Percentiles rank a stretch among this genome's conserved stretches.
Evolutionary conservation across 2,113 vertebrate species (phyloP).

Genomic region (Vulpes ferrilata): DNA sequence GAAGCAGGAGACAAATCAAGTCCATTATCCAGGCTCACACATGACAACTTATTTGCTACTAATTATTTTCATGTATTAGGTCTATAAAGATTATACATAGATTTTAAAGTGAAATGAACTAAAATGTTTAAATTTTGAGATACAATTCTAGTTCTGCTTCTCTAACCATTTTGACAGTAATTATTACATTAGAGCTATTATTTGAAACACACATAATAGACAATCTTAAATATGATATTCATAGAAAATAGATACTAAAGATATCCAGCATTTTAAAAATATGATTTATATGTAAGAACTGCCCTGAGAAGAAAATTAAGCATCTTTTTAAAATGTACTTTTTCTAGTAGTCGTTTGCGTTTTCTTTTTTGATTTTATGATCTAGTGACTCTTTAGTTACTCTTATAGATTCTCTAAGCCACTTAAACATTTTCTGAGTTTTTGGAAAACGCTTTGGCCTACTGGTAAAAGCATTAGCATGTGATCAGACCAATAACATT

Average conservation of each 20-base stretch:
- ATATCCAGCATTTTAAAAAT: neutral
- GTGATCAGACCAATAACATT: neutral
- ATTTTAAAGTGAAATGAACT: neutral
- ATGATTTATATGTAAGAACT: conserved; percentile 9
- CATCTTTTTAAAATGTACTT: neutral
- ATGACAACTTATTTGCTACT: neutral
- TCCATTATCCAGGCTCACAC: neutral
- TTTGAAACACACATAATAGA: neutral
- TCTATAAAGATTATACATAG: neutral
- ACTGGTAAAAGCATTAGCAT: neutral
- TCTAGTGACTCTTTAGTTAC: neutral
- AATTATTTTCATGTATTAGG: neutral
- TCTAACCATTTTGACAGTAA: neutral
- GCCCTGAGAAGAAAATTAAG: neutral
- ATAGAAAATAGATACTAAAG: neutral
- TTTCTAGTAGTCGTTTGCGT: neutral
- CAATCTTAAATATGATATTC: neutral
- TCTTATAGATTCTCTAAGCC: neutral
- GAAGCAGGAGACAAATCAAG: neutral
- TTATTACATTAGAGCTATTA: conserved; percentile 18
- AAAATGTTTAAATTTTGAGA: neutral
- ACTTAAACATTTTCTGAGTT: neutral
- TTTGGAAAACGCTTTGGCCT: neutral
- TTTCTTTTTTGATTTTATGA: neutral
- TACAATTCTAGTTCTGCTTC: neutral